Conservation (phyloP, 2,113 vertebrate species). For the Gasterosteus nipponicus region DNA sequence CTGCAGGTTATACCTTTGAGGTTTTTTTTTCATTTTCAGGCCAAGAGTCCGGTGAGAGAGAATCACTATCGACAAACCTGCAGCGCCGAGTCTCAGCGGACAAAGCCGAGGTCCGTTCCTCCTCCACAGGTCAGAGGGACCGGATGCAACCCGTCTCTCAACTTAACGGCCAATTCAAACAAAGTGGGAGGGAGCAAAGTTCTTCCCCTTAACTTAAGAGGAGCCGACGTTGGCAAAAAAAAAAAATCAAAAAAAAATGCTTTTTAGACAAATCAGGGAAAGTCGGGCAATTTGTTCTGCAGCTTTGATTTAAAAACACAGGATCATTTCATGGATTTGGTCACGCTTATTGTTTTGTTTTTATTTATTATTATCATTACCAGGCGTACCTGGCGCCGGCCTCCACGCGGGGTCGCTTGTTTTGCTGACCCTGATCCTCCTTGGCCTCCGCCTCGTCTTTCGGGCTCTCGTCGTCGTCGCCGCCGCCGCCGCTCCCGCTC, state of each 20-base stretch:
- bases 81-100: slow-evolving; percentile 16
- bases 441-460: slow-evolving; percentile 58
- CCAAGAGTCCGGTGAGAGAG: slow-evolving; percentile 11
- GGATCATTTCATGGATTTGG: background rate
- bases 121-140: slow-evolving; percentile 19
- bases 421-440: slow-evolving; percentile 55
- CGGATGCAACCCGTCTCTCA: slow-evolving; percentile 7
- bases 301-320: too few species aligned
- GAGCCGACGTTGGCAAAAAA: slow-evolving; percentile 4
- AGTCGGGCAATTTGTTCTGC: background rate
- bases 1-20: slow-evolving; percentile 52
- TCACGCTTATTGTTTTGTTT: background rate
- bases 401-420: slow-evolving; percentile 70
- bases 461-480: slow-evolving; percentile 44
- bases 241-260: background rate
- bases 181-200: background rate
- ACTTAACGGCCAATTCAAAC: slow-evolving; percentile 1
- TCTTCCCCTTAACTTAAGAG: background rate
- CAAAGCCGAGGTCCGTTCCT: slow-evolving; percentile 35
- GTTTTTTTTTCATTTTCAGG: slow-evolving; percentile 33
- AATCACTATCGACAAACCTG: slow-evolving; percentile 62
- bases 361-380: background rate
- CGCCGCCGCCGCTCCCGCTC: slow-evolving; percentile 33
- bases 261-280: slow-evolving; percentile 1
- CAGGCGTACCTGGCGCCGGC: slow-evolving; percentile 39